Evolutionary conservation across 2,113 vertebrate species (phyloP), one percentile per base, ranked within the genome.

Genomic region (Anarrhichthys ocellatus): DNA sequence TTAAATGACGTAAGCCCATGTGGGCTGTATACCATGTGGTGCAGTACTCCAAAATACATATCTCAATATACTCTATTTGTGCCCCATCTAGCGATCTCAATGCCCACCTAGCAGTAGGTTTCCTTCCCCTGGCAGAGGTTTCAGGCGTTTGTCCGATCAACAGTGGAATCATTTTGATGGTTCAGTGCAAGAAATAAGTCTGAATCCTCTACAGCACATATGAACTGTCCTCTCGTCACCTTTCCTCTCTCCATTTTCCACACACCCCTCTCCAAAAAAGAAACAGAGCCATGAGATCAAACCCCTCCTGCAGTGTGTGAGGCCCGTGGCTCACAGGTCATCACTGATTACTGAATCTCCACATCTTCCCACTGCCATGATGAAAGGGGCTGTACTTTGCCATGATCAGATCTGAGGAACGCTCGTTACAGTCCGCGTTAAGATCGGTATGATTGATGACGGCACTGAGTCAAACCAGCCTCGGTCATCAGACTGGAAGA

Each of bases 361-460:
- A 76, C 66, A 78, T 81, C 70, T 34, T 80, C 20, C 65, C 63
- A 63, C 13, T 70, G 50, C 9, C 72, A 2, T 38, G 66, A 82
- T 73, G 48, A 84, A 80, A 83, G 54, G 48, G 1, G n/a, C 29
- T 50, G 67, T 62, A 65, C 36, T 79, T 80, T 75, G 3, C 48
- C 1, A 18, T 46, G 52, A 74, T 87, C 61, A 63, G 58, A 87
- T 84, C 77, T 82, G 24, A 81, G 80, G 18, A 73, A 69, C 5
- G 11, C 70, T 82, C 80, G 78, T 73, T 79, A 67, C 74, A 79
- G 82, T 46, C 44, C 3, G 9, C 27, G 70, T 67, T 81, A 65
- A 74, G 70, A 83, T 64, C 68, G 62, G 78, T 73, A 5, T 82
- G 73, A 86, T 88, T 88, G 73, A 88, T 82, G 83, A 80, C 29